Evolutionary conservation across 2,797 vertebrate species (phyloP).

Genomic region (Anguilla megastoma): DNA sequence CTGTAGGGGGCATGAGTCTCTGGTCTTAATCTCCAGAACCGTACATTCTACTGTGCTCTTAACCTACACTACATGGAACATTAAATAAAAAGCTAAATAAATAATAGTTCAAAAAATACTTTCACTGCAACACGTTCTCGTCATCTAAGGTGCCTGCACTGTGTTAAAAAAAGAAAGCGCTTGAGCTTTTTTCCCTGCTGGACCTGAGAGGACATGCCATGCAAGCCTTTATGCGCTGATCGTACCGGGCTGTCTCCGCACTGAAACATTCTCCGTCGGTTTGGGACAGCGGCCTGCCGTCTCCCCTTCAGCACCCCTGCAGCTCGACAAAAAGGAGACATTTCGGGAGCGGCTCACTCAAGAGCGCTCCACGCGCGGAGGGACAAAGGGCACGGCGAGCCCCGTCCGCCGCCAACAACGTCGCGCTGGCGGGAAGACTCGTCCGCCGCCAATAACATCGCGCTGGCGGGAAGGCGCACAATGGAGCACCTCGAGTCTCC

Average conservation of each 20-base stretch:
- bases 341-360: neutral
- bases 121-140: too few relatives aligned
- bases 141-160: neutral
- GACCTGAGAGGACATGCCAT: neutral
- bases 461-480: neutral
- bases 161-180: neutral
- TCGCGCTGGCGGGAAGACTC: too few relatives aligned
- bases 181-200: neutral
- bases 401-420: neutral
- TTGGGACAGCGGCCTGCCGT: neutral
- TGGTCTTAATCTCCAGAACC: neutral
- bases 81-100: too few relatives aligned
- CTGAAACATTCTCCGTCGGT: neutral
- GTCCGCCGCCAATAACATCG: neutral
- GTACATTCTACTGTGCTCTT: neutral
- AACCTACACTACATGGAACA: too few relatives aligned
- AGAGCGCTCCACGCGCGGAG: neutral
- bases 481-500: neutral
- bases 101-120: too few relatives aligned
- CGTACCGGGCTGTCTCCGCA: neutral
- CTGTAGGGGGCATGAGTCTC: neutral
- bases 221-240: neutral
- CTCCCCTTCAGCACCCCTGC: neutral
- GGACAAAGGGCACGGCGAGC: neutral
- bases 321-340: neutral